Base-by-base conservation (phyloP, 2,113 vertebrate species). In the Oophaga pumilio region DNA sequence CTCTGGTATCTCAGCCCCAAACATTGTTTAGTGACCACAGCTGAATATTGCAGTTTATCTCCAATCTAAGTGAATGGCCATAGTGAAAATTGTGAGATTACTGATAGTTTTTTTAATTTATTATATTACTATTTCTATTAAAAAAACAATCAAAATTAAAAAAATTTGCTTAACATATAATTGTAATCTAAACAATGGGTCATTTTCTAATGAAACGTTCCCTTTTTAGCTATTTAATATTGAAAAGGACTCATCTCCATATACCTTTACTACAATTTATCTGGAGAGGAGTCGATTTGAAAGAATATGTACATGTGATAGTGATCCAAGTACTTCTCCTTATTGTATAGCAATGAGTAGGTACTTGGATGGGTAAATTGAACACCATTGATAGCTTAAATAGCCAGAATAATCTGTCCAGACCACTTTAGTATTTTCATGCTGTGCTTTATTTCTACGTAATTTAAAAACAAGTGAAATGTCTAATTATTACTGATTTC, bases 401-500 rank as follows among this genome's bases (percentile, higher is more conserved):
- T 59, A 24, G 43, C 33, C 10, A 87, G 33, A 82, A 73, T 76
- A 74, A 74, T 24, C 24, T 50, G 43, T 18, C 18, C 78, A 69
- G 68, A 60, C 56, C 43, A 60, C 68, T 82, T 82, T 74, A 1
- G n/a, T 76, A 76, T 76, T 76, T 68, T 82, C 56, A 18, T 22
- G 43, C 20, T 60, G 68, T 24, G 71, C 68, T 82, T 57, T 82
- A 73, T 76, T 50, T 20, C 68, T 69, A 26, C 62, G 64, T 76
- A 74, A 52, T 64, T 60, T 64, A 87, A 52, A 71, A 82, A 82
- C 79, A 87, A 78, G 86, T 87, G 68, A 87, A 82, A 87, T 76
- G 79, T 87, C 79, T 81, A 52, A 87, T 82, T 87, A 87, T 28
- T 62, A 24, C 79, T 82, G 68, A 82, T 82, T 87, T 87, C 79